Evolutionary conservation across 2,113 vertebrate species (phyloP).

Genomic region (Chaetodon auriga): DNA sequence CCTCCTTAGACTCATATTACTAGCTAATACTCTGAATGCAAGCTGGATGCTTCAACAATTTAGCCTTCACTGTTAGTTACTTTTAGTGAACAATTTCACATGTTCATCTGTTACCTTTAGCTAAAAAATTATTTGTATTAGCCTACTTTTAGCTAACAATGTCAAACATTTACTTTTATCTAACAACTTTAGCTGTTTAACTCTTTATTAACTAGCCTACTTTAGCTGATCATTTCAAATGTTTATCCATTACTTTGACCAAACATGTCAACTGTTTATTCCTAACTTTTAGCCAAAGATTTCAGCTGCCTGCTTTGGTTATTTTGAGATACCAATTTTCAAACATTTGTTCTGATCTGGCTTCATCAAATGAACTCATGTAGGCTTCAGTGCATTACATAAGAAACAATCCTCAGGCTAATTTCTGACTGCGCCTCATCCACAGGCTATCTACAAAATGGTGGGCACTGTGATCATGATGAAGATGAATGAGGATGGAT

Average conservation of each 20-base stretch:
- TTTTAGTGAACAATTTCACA: neutral
- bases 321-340: too few relatives aligned
- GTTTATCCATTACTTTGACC: neutral
- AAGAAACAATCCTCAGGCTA: conserved; percentile 29
- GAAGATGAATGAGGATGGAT: conserved; percentile 99
- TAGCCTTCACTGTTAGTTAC: neutral
- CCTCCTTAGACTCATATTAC: neutral
- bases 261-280: neutral
- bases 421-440: conserved; percentile 37
- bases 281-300: too few relatives aligned
- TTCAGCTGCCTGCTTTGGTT: too few relatives aligned
- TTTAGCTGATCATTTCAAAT: neutral
- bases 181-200: neutral
- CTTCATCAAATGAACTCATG: conserved; percentile 7
- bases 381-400: conserved; percentile 22
- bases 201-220: too few relatives aligned
- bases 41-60: neutral
- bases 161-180: too few relatives aligned
- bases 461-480: conserved; percentile 99
- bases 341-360: neutral
- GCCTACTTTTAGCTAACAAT: too few relatives aligned
- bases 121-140: too few relatives aligned
- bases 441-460: conserved; percentile 99
- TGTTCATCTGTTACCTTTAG: neutral
- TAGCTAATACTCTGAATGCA: neutral